phyloP scores from a whole-genome alignment of 2,888 invertebrate genomes.

The Romanomermis culicivorax region DNA sequence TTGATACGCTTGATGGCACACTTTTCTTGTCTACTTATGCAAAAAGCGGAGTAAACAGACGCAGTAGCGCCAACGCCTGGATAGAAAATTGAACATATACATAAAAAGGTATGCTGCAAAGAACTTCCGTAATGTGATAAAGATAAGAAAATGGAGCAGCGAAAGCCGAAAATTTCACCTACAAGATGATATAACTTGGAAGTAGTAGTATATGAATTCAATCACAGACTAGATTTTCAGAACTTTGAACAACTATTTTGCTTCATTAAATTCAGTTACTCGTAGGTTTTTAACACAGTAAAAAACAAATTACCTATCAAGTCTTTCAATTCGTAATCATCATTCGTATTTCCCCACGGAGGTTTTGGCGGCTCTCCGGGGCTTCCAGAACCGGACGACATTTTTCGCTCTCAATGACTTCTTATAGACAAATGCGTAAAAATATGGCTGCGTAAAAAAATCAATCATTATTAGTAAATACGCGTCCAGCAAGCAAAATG shows the following conservation, averaged over 20 bases:
- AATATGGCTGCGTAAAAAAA: too few relatives aligned
- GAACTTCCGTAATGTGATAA: not conserved
- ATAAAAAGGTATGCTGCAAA: not conserved
- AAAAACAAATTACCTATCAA: slow-evolving; percentile 85
- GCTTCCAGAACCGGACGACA: not conserved
- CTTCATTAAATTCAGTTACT: too few relatives aligned
- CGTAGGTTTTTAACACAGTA: too few relatives aligned
- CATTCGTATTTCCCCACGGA: slow-evolving; percentile 65
- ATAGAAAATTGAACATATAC: slow-evolving; percentile 11
- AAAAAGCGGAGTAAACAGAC: slow-evolving; percentile 64
- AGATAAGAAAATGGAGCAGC: not conserved
- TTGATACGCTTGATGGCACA: slow-evolving; percentile 97
- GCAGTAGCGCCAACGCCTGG: slow-evolving; percentile 90
- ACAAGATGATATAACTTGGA: too few relatives aligned
- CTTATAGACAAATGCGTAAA: too few relatives aligned
- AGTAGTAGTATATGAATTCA: not conserved
- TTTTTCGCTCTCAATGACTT: too few relatives aligned
- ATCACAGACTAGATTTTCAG: too few relatives aligned
- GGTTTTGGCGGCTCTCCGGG: not conserved
- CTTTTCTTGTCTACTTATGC: slow-evolving; percentile 69
- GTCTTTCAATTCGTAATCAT: slow-evolving; percentile 74
- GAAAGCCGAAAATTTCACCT: not conserved
- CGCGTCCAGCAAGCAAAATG: too few relatives aligned
- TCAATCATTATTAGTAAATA: too few relatives aligned
- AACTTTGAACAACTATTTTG: too few relatives aligned